A percentile compares a stretch with the other conserved stretches of the same genome.
Conservation (phyloP, 2,797 vertebrate species). For the Argya squamiceps region DNA sequence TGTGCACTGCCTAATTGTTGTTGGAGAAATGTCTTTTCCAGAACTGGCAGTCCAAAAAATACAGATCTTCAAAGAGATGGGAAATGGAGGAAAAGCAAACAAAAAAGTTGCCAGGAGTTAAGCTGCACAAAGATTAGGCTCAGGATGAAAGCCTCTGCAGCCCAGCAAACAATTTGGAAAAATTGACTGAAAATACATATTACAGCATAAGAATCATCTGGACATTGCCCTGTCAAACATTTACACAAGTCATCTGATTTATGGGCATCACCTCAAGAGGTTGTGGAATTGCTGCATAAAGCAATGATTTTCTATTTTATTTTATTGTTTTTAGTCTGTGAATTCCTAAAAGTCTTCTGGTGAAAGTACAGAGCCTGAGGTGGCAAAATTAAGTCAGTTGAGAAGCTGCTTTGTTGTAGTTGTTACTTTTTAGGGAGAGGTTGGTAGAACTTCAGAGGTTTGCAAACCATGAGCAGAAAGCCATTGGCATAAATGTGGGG, state of each 20-base stretch:
- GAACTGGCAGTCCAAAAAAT: neutral
- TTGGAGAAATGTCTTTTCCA: neutral
- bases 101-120: slow-evolving; percentile 2
- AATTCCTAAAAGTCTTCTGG: neutral
- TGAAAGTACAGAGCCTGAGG: neutral
- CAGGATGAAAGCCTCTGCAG: neutral
- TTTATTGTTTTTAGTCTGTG: neutral
- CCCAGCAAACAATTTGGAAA: slow-evolving; percentile 4
- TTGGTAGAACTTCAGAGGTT: neutral
- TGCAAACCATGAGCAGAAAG: neutral
- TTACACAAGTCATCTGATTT: slow-evolving; percentile 1
- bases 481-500: neutral
- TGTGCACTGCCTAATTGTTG: accelerated
- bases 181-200: neutral
- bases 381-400: neutral
- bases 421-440: neutral
- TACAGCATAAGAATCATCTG: neutral
- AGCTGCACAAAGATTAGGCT: neutral
- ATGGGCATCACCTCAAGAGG: neutral
- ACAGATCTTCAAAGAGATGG: slow-evolving; percentile 25
- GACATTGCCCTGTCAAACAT: slow-evolving; percentile 46
- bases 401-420: neutral
- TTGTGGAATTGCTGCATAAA: neutral
- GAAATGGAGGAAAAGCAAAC: slow-evolving; percentile 2
- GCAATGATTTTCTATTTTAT: neutral